Evolutionary conservation across 2,888 invertebrate genomes (phyloP), one percentile per base, ranked within the genome.

Genomic region (Meta bourneti): DNA sequence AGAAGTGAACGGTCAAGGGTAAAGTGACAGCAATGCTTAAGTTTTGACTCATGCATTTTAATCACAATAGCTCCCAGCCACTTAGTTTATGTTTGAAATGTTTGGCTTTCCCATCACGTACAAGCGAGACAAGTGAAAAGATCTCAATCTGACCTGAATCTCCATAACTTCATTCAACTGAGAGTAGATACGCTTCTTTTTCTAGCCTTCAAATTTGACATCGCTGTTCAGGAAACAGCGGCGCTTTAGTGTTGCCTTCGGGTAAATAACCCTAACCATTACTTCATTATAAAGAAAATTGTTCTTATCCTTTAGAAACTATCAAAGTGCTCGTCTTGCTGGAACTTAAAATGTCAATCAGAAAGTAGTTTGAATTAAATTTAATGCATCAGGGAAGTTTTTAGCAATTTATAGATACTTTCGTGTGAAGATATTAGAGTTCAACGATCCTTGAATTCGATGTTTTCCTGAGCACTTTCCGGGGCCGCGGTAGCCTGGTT

Each of bases 1-100:
- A n/a, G n/a, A 79, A 54, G 20, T 13, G 20, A 52, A 78, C 52
- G 78, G 78, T 78, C 78, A 78, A 78, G 78, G 78, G 78, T 78
- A 78, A 78, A 51, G 78, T 20, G 51, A 61, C 61, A 61, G 61
- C 61, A 52, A 52, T 78, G 20, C 78, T 20, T 9, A 52, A 78
- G 51, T 19, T 52, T 19, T 51, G 78, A 78, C n/a, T 51, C 11
- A 4, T 54, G 52, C 16, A 54, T 75, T 48, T 75, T 61, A 61
- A 61, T 16, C 61, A 61, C 61, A 61, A 9, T 49, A 48, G 78
- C 52, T 78, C 52, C 52, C 19, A 78, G 51, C 16, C 51, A 19
- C n/a, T 52, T 13, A 78, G 51, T 19, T 78, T 19, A 51, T 16
- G 20, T 78, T 52, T 11, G 78, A 52, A 54, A 48, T 48, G 13